Percentiles rank a stretch among this genome's conserved stretches.
Evolutionary conservation across 2,797 vertebrate genomes (phyloP).

Genomic region (Eleutherodactylus coqui): DNA sequence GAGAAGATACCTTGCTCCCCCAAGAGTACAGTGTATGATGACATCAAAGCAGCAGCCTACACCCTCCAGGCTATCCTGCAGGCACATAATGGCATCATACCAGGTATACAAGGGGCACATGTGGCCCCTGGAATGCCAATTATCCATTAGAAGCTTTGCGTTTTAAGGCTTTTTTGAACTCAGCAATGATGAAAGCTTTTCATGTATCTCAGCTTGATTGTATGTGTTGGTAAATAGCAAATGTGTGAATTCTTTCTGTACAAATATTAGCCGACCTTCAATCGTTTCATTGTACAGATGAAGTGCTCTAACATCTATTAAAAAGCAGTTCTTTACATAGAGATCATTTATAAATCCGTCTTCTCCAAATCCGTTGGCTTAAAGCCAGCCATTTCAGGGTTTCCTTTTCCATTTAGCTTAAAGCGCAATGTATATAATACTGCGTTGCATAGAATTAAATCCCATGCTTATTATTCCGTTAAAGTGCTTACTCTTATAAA

Average conservation of each 20-base stretch:
- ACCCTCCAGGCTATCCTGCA: too few species aligned
- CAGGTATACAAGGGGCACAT: neutral
- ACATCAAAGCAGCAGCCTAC: too few species aligned
- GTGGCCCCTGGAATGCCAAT: neutral
- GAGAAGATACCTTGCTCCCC: too few species aligned
- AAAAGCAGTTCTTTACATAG: conserved; percentile 13
- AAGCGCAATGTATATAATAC: conserved; percentile 44
- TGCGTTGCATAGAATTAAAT: conserved; percentile 57
- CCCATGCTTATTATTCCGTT: conserved; percentile 61
- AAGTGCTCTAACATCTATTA: conserved; percentile 13
- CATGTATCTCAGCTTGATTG: neutral
- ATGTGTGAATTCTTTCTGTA: neutral
- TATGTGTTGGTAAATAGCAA: neutral
- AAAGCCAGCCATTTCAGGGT: conserved; percentile 23
- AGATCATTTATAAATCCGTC: conserved; percentile 39
- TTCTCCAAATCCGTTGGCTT: conserved; percentile 15
- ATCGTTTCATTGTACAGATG: neutral
- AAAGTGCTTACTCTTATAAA: conserved; percentile 61
- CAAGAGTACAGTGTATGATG: too few species aligned
- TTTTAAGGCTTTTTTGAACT: neutral
- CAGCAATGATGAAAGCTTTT: neutral
- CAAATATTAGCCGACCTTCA: conserved; percentile 16
- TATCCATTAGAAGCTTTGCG: neutral
- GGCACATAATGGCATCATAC: neutral
- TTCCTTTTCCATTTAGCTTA: conserved; percentile 36